Conservation (phyloP, 2,797 vertebrate species). For the Urophycis tenuis region DNA sequence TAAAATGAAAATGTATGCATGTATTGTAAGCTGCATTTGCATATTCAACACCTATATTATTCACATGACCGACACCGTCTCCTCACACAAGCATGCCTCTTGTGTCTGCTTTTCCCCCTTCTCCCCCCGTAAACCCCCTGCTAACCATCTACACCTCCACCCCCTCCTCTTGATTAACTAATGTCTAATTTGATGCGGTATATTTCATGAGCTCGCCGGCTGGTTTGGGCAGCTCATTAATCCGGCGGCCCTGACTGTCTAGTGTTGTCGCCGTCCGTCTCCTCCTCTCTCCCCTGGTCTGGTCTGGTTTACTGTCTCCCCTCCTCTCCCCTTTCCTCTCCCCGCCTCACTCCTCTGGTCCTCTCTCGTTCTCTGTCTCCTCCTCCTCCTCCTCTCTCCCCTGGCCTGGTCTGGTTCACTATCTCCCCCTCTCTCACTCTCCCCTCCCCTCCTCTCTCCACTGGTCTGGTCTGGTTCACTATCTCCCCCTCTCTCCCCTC, state of each 20-base stretch:
- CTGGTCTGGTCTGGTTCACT: not conserved
- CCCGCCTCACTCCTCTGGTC: not conserved
- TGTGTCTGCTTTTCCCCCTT: conserved; percentile 56
- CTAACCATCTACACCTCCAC: conserved; percentile 32
- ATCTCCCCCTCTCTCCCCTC: not conserved
- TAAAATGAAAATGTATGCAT: conserved; percentile 60
- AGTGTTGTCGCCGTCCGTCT: conserved; percentile 72
- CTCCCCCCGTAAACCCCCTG: conserved; percentile 40
- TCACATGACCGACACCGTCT: conserved; percentile 68
- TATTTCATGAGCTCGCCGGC: conserved; percentile 79
- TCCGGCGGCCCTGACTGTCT: conserved; percentile 77
- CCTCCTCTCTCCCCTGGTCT: conserved; percentile 16
- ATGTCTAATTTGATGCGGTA: conserved; percentile 67
- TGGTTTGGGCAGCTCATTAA: conserved; percentile 98
- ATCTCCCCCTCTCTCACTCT: not conserved
- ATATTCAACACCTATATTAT: conserved; percentile 77
- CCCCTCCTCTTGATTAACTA: conserved; percentile 65
- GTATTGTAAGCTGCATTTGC: conserved; percentile 67
- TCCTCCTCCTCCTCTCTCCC: not conserved
- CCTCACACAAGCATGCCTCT: conserved; percentile 61
- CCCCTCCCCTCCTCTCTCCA: not conserved
- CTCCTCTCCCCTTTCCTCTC: not conserved
- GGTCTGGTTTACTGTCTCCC: not conserved
- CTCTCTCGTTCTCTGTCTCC: not conserved
- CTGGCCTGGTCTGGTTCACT: not conserved